phyloP scores from a whole-genome alignment of 2,113 vertebrate genomes.

The Hassar affinis region DNA sequence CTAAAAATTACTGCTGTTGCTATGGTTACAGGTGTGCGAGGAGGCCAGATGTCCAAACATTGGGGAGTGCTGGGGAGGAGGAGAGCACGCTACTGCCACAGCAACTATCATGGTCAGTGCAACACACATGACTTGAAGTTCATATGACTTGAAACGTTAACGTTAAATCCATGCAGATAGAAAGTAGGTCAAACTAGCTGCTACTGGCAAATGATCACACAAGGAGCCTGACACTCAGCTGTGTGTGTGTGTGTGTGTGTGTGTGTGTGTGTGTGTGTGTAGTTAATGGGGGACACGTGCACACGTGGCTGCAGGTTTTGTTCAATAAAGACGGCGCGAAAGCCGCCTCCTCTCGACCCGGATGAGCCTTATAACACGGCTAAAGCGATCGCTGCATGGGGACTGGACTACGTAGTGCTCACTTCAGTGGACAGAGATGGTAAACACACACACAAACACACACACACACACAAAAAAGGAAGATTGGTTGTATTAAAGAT shows the following conservation, averaged over 20 bases:
- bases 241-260: no score
- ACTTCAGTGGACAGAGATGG: slow-evolving; percentile 97
- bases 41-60: slow-evolving; percentile 97
- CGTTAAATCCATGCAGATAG: no score
- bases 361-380: slow-evolving; percentile 89
- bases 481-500: neutral
- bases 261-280: no score
- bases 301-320: slow-evolving; percentile 97
- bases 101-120: slow-evolving; percentile 94
- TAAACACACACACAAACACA: slow-evolving; percentile 58
- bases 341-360: slow-evolving; percentile 82
- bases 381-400: slow-evolving; percentile 88
- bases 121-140: neutral
- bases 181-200: no score
- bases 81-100: slow-evolving; percentile 89
- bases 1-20: neutral
- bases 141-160: neutral
- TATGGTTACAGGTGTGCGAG: slow-evolving; percentile 85
- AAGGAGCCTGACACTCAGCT: no score
- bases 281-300: slow-evolving; percentile 98
- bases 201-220: no score
- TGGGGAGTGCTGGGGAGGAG: slow-evolving; percentile 97
- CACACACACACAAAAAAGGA: neutral
- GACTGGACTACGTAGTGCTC: slow-evolving; percentile 96
- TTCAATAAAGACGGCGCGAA: slow-evolving; percentile 89